phyloP scores from a whole-genome alignment of 1,140 invertebrate genomes.

The Parapsyche elsis region DNA sequence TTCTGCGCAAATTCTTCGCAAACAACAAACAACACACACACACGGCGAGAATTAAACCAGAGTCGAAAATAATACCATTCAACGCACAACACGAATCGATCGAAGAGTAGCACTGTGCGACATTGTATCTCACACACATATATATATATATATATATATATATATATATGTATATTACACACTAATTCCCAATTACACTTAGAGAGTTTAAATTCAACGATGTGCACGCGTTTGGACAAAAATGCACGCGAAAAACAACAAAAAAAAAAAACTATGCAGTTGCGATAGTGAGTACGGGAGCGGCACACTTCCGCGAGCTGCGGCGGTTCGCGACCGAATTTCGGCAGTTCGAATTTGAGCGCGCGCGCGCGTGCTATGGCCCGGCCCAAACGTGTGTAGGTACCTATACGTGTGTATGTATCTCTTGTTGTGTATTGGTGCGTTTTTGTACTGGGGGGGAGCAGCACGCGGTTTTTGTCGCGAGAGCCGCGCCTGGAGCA shows the following conservation, averaged over 20 bases:
- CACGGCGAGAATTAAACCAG: background rate
- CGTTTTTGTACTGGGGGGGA: background rate
- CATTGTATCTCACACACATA: too few species aligned
- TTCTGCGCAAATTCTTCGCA: background rate
- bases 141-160: too few species aligned
- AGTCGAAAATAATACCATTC: too few species aligned
- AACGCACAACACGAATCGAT: too few species aligned
- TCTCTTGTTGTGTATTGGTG: background rate
- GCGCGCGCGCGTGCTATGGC: background rate
- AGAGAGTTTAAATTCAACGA: too few species aligned
- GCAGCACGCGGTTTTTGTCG: background rate
- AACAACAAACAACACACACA: background rate
- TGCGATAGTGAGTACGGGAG: background rate
- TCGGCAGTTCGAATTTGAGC: conserved; percentile 21
- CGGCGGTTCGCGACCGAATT: background rate
- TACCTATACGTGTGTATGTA: background rate
- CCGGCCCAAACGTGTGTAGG: background rate
- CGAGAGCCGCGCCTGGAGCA: conserved; percentile 23
- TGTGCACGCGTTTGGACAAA: too few species aligned
- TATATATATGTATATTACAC: too few species aligned
- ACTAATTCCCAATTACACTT: too few species aligned
- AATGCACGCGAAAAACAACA: too few species aligned
- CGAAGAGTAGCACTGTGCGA: too few species aligned
- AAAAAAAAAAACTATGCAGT: too few species aligned
- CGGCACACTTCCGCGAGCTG: conserved; percentile 13